Percentiles rank a stretch among this genome's conserved stretches.
phyloP scores from a whole-genome alignment of 2,113 vertebrate genomes.

The Cryptotis parvus region DNA sequence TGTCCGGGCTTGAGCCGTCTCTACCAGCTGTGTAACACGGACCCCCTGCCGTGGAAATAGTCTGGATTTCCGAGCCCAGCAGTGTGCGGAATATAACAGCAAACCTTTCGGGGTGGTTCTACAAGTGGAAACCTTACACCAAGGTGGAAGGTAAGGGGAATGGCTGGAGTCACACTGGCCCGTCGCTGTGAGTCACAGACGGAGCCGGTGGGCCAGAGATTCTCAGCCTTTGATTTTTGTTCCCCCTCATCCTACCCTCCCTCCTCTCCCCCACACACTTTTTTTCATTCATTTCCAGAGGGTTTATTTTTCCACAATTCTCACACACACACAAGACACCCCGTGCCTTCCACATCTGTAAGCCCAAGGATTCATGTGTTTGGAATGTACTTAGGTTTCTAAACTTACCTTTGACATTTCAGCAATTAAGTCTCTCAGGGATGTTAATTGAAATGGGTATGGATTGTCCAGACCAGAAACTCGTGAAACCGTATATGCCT shows the following conservation, averaged over 20 bases:
- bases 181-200: background rate
- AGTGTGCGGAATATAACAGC: conserved; percentile 98
- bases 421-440: conserved; percentile 77
- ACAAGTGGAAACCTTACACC: conserved; percentile 99
- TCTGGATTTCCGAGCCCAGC: conserved; percentile 94
- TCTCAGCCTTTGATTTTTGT: conserved; percentile 52
- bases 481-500: conserved; percentile 42
- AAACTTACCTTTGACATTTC: conserved; percentile 83
- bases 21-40: conserved; percentile 94
- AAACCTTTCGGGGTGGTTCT: conserved; percentile 99
- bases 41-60: conserved; percentile 87
- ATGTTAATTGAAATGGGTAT: conserved; percentile 66
- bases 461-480: conserved; percentile 61
- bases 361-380: conserved; percentile 77
- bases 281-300: background rate
- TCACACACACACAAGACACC: background rate
- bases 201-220: background rate
- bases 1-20: conserved; percentile 92
- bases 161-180: background rate
- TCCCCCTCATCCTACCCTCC: background rate
- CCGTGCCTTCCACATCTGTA: conserved; percentile 59
- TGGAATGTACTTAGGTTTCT: conserved; percentile 83
- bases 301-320: conserved; percentile 56
- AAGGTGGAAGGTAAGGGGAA: conserved; percentile 94
- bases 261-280: too few relatives aligned